Evolutionary conservation across 1,140 invertebrate genomes (phyloP).

Genomic region (Bombus cullumanus): DNA sequence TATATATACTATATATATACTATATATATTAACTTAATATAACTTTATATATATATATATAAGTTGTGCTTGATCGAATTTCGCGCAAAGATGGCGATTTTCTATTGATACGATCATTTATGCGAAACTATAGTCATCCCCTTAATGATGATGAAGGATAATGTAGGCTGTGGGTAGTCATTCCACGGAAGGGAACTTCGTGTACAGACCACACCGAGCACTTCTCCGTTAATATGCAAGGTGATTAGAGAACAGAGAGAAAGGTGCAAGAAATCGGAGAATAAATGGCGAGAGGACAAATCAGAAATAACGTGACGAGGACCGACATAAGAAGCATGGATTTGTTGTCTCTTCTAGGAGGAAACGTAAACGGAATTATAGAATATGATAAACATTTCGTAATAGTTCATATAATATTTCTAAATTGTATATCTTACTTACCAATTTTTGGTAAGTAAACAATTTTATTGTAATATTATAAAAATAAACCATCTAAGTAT

Average conservation of each 20-base stretch:
- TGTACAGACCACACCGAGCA: constrained; percentile 1
- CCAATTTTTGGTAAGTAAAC: too few species aligned
- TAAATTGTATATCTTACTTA: not conserved
- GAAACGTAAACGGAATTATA: not conserved
- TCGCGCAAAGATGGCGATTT: not conserved
- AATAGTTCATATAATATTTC: not conserved
- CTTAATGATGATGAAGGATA: constrained; percentile 40
- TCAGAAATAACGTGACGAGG: not conserved
- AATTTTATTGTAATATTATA: not conserved
- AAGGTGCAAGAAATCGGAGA: not conserved
- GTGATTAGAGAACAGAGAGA: constrained; percentile 15
- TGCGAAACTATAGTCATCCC: not conserved
- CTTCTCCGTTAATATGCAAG: constrained; percentile 16
- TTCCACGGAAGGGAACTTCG: not conserved
- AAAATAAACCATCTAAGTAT: not conserved
- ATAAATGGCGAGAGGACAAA: not conserved
- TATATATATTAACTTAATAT: too few species aligned
- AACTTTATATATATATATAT: too few species aligned
- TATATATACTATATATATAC: too few species aligned
- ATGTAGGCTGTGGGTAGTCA: constrained; percentile 17
- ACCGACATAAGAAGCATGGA: not conserved
- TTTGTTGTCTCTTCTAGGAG: not conserved
- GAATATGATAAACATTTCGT: too few species aligned
- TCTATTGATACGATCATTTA: constrained; percentile 2
- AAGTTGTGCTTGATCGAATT: not conserved